A percentile compares a stretch with the other conserved stretches of the same genome.
Conservation (phyloP, 2,888 invertebrate genomes). For the Gymnosoma rotundatum region DNA sequence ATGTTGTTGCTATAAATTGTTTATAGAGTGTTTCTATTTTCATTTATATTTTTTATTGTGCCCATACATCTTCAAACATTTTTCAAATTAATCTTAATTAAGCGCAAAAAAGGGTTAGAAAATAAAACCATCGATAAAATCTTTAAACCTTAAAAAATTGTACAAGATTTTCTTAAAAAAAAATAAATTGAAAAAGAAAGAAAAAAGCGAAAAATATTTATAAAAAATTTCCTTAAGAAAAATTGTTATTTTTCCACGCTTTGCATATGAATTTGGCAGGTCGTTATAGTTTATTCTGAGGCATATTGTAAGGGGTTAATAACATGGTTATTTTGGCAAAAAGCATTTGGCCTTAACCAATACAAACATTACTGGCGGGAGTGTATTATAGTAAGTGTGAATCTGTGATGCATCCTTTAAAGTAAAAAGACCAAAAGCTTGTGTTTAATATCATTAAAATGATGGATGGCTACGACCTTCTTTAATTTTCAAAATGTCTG, state of each 20-base stretch:
- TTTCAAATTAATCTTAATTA: constrained; percentile 73
- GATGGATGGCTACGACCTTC: constrained; percentile 72
- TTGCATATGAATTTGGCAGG: constrained; percentile 70
- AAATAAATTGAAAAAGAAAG: no score
- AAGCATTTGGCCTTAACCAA: constrained; percentile 54
- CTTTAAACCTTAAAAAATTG: constrained; percentile 51
- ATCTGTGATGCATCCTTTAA: constrained; percentile 9
- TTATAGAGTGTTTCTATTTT: constrained; percentile 64
- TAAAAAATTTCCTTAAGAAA: constrained; percentile 49
- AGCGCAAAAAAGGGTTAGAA: constrained; percentile 70
- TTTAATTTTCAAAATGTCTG: constrained; percentile 66
- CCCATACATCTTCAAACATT: constrained; percentile 62
- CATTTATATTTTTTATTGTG: constrained; percentile 40
- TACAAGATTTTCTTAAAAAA: constrained; percentile 37
- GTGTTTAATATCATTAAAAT: constrained; percentile 70
- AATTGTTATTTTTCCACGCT: constrained; percentile 55
- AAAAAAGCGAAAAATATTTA: no score
- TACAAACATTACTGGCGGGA: constrained; percentile 14
- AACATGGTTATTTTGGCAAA: constrained; percentile 65
- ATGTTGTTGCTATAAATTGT: constrained; percentile 54
- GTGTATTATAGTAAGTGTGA: constrained; percentile 30
- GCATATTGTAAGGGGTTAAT: constrained; percentile 69
- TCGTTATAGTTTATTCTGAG: constrained; percentile 61
- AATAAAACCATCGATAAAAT: constrained; percentile 58
- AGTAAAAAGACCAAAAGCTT: constrained; percentile 56